phyloP scores from a whole-genome alignment of 2,113 vertebrate genomes.

The Labrus mixtus region DNA sequence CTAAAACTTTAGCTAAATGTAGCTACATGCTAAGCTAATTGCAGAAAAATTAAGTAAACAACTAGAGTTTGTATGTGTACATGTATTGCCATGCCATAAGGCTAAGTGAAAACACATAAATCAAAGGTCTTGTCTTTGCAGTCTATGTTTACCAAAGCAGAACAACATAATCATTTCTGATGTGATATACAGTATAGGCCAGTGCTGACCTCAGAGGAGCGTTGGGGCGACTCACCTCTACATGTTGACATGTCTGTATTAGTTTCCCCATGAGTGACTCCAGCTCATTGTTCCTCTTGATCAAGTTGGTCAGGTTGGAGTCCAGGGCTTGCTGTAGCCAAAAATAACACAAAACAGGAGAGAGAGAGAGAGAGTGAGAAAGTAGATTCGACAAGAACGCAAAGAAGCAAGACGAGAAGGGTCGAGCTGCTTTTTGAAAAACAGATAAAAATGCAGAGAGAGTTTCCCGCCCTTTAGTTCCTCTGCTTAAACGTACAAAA shows the following conservation, averaged over 20 bases:
- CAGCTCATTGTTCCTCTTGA: conserved; percentile 96
- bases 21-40: conserved; percentile 39
- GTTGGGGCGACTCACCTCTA: conserved; percentile 88
- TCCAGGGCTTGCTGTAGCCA: conserved; percentile 93
- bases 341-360: background rate
- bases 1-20: background rate
- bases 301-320: conserved; percentile 91
- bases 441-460: background rate
- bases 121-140: no score
- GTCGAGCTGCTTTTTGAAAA: background rate
- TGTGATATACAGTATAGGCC: background rate
- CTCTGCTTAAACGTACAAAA: background rate
- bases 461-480: background rate
- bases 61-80: no score
- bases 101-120: no score
- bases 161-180: no score
- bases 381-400: background rate
- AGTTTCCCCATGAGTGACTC: conserved; percentile 95
- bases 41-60: no score
- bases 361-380: background rate
- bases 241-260: conserved; percentile 96
- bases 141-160: no score
- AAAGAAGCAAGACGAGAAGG: conserved; percentile 5
- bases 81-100: no score
- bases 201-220: background rate